Base-by-base conservation (phyloP, 2,888 invertebrate genomes). In the Augiades crinisus region DNA sequence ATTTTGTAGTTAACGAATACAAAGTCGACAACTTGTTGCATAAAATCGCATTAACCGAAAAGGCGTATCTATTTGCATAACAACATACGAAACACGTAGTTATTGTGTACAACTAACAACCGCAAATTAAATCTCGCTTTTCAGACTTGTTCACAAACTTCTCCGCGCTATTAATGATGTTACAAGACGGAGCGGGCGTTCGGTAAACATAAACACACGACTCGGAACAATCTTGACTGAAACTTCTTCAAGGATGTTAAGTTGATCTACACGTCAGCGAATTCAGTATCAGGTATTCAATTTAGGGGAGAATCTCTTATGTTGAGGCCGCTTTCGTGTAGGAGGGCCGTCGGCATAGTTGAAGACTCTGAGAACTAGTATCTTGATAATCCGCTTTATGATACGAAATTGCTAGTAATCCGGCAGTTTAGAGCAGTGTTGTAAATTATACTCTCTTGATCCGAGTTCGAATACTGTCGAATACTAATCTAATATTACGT, bases 141-240 rank as follows among this genome's bases (percentile, higher is more conserved):
- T 13, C 24, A 21, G 3, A 16, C 16, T 8, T 24, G 24, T 12
- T 22, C 6, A 22, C 5, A 5, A 40, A 40, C 14, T 40, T 40
- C 49, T 46, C 17, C 33, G 27, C 10, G 47, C 49, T 49, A 47
- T 55, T 51, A 58, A 54, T 38, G 41, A 51, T 49, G 56, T 56
- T 34, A 53, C 51, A 49, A 56, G 45, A 56, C 55, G 36, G 50
- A 54, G 50, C 31, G 54, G 30, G 50, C 53, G 54, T 24, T 22
- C 30, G 45, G 22, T 38, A 38, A 52, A 52, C 47, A 40, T 45
- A 45, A 49, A 49, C 36, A 43, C 27, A 31, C 47, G 38, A 44
- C 36, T 33, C 40, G 22, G 5, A 5, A 27, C 27, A 27, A 27
- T 33, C 8, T 27, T 27, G 8, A 27, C 27, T 5, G 30, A 45